phyloP scores from a whole-genome alignment of 2,113 vertebrate genomes.

The Gymnorhina tibicen region DNA sequence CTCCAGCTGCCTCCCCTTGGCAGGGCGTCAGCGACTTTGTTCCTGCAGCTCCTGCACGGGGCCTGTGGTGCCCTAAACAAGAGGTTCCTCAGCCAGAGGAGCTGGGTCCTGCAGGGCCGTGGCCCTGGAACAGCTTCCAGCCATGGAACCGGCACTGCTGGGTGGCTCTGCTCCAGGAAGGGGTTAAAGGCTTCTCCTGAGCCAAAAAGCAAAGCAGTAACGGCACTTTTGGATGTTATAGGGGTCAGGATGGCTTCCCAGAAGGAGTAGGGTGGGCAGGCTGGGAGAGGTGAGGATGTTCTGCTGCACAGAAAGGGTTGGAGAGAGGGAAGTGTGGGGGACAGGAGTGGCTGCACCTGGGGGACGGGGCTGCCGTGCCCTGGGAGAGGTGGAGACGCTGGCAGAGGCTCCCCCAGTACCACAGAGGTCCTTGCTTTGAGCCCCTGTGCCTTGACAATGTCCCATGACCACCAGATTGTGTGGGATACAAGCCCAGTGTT shows the following conservation, averaged over 20 bases:
- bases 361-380: background rate
- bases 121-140: background rate
- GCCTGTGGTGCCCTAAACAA: background rate
- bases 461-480: background rate
- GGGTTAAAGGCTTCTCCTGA: background rate
- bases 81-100: background rate
- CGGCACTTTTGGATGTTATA: background rate
- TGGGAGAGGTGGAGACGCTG: fast-evolving
- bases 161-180: background rate
- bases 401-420: background rate
- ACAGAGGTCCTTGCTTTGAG: background rate
- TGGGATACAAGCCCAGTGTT: background rate
- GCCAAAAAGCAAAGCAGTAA: background rate
- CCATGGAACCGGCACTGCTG: fast-evolving
- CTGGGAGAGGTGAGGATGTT: background rate
- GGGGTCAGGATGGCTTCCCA: background rate
- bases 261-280: background rate
- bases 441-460: background rate
- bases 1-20: background rate
- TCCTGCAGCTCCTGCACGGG: background rate
- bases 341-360: background rate
- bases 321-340: fast-evolving
- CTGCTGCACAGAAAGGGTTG: background rate
- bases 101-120: background rate
- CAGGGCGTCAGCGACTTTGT: background rate